phyloP scores from a whole-genome alignment of 2,888 invertebrate species.

The Crematogaster levior region DNA sequence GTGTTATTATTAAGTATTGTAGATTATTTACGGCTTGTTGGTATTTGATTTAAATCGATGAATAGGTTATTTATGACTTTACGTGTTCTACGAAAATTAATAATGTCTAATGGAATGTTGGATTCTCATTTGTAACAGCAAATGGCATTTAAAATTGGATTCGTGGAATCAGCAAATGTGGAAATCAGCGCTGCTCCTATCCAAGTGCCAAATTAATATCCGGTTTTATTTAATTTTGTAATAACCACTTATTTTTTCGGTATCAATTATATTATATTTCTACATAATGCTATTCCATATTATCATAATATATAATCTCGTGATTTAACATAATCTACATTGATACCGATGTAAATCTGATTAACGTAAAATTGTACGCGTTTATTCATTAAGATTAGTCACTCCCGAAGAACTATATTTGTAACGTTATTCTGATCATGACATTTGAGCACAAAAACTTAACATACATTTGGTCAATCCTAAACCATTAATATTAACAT shows the following conservation, averaged over 20 bases:
- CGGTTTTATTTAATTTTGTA: constrained; percentile 4
- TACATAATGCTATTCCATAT: background rate
- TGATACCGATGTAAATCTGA: background rate
- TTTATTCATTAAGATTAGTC: constrained; percentile 17
- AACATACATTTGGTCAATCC: background rate
- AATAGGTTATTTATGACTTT: constrained; percentile 39
- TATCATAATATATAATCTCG: background rate
- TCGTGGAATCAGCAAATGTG: background rate
- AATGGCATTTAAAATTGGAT: constrained; percentile 39
- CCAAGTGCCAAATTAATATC: background rate
- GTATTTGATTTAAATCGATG: constrained; percentile 18
- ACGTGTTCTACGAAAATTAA: constrained; percentile 29
- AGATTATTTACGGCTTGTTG: constrained; percentile 23
- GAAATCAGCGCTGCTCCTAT: background rate
- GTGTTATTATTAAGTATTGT: constrained; percentile 28
- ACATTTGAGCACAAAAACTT: constrained; percentile 9
- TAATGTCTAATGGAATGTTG: constrained; percentile 28
- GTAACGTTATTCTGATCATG: background rate
- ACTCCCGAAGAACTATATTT: background rate
- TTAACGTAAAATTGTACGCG: background rate
- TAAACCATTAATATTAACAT: constrained; percentile 9
- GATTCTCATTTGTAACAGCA: constrained; percentile 16
- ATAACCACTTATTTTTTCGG: background rate
- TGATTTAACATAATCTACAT: background rate
- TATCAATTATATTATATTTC: background rate